phyloP scores from a whole-genome alignment of 1,140 invertebrate species.

The Platyscapa corneri region DNA sequence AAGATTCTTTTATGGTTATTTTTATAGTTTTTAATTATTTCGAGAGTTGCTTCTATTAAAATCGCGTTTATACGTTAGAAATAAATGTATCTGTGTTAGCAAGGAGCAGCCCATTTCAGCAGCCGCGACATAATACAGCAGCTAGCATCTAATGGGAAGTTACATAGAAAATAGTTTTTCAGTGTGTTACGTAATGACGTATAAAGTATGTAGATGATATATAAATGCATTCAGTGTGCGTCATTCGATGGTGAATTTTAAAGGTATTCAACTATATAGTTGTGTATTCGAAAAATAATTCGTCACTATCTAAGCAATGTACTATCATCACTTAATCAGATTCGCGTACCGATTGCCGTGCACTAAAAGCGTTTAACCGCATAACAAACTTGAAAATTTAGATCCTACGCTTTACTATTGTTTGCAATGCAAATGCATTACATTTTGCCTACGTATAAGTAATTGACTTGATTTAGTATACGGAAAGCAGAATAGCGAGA shows the following conservation, averaged over 20 bases:
- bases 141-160: conserved; percentile 67
- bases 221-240: neutral
- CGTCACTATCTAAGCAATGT: neutral
- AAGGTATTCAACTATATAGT: neutral
- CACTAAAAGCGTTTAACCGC: neutral
- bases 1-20: neutral
- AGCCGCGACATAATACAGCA: conserved; percentile 68
- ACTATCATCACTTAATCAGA: conserved; percentile 6
- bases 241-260: no score
- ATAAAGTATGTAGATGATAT: neutral
- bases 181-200: neutral
- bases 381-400: conserved; percentile 4
- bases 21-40: neutral
- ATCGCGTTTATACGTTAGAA: neutral
- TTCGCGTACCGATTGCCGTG: conserved; percentile 9
- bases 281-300: neutral
- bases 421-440: conserved; percentile 12
- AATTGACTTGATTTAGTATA: conserved; percentile 39
- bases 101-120: conserved; percentile 70
- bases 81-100: conserved; percentile 69
- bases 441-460: conserved; percentile 13
- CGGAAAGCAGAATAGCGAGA: conserved; percentile 16
- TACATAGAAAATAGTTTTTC: conserved; percentile 24
- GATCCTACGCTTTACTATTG: neutral
- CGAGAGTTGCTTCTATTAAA: neutral